Evolutionary conservation across 2,113 vertebrate species (phyloP).

Genomic region (Lynx canadensis): DNA sequence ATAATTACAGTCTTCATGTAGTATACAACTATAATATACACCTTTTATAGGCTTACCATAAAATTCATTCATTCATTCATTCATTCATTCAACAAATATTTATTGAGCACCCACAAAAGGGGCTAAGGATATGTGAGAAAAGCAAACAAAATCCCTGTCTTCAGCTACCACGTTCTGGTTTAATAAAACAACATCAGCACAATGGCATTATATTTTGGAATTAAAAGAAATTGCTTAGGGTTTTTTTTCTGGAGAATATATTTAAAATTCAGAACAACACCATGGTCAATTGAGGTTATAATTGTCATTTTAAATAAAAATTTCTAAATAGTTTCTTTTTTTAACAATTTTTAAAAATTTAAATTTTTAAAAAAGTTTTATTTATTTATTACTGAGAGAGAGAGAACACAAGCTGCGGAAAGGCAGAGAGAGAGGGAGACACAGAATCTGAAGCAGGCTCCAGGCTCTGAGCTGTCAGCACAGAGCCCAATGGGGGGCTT

Average conservation of each 20-base stretch:
- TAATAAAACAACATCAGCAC: background rate
- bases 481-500: too few relatives aligned
- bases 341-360: too few relatives aligned
- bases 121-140: background rate
- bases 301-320: constrained; percentile 19
- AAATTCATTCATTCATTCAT: background rate
- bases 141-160: background rate
- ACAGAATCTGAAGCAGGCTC: too few relatives aligned
- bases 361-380: background rate
- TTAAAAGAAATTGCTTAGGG: background rate
- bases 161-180: background rate
- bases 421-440: too few relatives aligned
- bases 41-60: background rate
- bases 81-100: background rate
- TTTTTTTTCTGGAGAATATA: background rate
- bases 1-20: background rate
- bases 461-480: too few relatives aligned
- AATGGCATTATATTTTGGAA: background rate
- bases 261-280: constrained; percentile 29
- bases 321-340: background rate
- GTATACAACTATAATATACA: background rate
- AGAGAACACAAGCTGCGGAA: too few relatives aligned
- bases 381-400: too few relatives aligned
- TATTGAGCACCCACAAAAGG: background rate
- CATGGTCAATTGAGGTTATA: background rate